Percentiles rank a stretch among this genome's conserved stretches.
phyloP scores from a whole-genome alignment of 1,140 invertebrate genomes.

The Drosophila ohnishii region DNA sequence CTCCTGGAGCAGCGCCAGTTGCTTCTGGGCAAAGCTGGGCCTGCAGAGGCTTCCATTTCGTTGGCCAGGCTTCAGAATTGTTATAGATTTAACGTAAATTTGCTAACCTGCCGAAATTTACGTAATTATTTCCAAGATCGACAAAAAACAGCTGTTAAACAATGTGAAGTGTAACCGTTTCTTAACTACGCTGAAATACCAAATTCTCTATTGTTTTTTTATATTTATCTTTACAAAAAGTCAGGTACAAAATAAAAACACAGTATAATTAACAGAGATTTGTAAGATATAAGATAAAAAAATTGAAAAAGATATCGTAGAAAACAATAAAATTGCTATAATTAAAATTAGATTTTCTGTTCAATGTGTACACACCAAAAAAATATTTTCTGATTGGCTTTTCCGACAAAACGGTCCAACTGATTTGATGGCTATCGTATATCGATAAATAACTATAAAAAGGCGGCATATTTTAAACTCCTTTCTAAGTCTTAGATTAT shows the following conservation, averaged over 20 bases:
- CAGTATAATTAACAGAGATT: too few relatives aligned
- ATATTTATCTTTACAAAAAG: neutral
- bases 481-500: too few relatives aligned
- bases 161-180: constrained; percentile 28
- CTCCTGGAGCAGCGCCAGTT: neutral
- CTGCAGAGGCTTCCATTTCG: neutral
- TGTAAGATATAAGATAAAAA: neutral
- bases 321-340: neutral
- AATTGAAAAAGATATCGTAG: neutral
- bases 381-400: neutral
- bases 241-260: too few relatives aligned
- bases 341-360: neutral
- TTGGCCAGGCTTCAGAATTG: neutral
- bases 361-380: neutral
- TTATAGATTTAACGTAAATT: constrained; percentile 35
- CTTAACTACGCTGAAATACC: neutral
- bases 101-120: constrained; percentile 79
- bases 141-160: constrained; percentile 59
- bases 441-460: neutral
- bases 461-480: neutral
- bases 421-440: neutral
- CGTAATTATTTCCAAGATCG: constrained; percentile 65
- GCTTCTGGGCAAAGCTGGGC: neutral
- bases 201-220: neutral
- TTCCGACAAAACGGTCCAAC: neutral